Evolutionary conservation across 2,797 vertebrate species (phyloP), one percentile per base, ranked within the genome.

Genomic region (Rhynchotus rufescens): DNA sequence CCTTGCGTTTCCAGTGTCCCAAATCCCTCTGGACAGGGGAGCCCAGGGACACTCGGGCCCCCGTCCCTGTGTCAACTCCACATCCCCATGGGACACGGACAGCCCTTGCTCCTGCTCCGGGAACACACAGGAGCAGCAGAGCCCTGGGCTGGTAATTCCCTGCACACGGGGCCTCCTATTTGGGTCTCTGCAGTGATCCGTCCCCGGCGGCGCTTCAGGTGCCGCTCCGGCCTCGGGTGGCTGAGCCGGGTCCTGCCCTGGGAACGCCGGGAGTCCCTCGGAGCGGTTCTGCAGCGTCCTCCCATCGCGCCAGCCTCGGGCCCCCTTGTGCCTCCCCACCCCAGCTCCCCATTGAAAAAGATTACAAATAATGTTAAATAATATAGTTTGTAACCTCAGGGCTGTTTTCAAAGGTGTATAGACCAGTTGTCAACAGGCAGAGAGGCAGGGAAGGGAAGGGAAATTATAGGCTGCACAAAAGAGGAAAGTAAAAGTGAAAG

Each of bases 381-480:
- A 98, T 97, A 97, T 97, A 97, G 97, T 96, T 97, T 96, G 97
- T 98, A 97, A 97, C 97, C 98, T 97, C 96, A 87, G 95, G 96
- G 97, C 97, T 97, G 97, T 98, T 98, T 97, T 97, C 97, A 97
- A 95, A 94, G 94, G 94, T 51, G 89, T 71, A 96, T 96, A 97
- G 97, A 97, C 97, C 96, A 95, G 94, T 97, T 96, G 96, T 97
- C 97, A 98, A 98, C 96, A 97, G 94, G 94, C 95, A 96, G 92
- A 96, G 95, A 96, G 95, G 93, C 91, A 97, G 95, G 96, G 96
- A 96, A 97, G 96, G 97, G 97, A 96, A 90, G 96, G 98, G 98
- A 99, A 99, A 99, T 99, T 99, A 98, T 97, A 98, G 98, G 98
- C 98, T 98, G 98, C 98, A 99, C 98, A 99, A 99, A 99, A 98